A percentile compares a stretch with the other conserved stretches of the same genome.
These are phyloP conservation scores for Pipistrellus pipistrellus DNA, from an alignment of 2,797 vertebrate genomes.

Conservation along the genomic window DNA sequence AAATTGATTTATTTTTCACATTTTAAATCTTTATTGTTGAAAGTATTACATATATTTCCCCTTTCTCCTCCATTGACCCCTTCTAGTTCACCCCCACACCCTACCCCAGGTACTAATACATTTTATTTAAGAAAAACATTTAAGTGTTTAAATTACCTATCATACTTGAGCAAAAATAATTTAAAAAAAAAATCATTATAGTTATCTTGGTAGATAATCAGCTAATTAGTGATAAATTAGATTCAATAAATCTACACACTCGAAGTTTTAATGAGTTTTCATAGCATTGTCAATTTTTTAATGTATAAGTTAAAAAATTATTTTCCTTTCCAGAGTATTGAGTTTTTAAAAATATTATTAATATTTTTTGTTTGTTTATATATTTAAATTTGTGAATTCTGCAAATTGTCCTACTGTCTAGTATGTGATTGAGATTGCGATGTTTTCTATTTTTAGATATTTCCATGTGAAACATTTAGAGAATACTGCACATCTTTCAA, in stretches of 20 bases:
- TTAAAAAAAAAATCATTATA: conserved; percentile 77
- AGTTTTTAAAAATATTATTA: conserved; percentile 59
- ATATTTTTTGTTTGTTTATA: conserved; percentile 64
- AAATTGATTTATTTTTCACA: no score
- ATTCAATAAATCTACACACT: conserved; percentile 73
- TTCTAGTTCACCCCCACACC: no score
- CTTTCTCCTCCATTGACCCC: no score
- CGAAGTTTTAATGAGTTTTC: conserved; percentile 72
- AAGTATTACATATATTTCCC: no score
- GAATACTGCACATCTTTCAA: conserved; percentile 78
- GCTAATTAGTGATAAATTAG: conserved; percentile 81
- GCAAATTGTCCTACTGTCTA: conserved; percentile 60
- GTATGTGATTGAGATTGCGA: conserved; percentile 67
- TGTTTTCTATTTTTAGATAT: conserved; percentile 76
- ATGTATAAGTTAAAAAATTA: conserved; percentile 58
- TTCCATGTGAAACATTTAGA: conserved; percentile 74
- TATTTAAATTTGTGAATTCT: conserved; percentile 79
- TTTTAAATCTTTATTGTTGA: no score
- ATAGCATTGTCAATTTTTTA: conserved; percentile 62
- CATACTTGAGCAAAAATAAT: conserved; percentile 76
- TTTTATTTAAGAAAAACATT: conserved; percentile 77
- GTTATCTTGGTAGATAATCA: conserved; percentile 76
- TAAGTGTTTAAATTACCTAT: conserved; percentile 74
- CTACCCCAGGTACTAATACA: conserved; percentile 27
- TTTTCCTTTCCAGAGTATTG: conserved; percentile 53